Conservation (phyloP, 2,113 vertebrate species). For the Gavia stellata region DNA sequence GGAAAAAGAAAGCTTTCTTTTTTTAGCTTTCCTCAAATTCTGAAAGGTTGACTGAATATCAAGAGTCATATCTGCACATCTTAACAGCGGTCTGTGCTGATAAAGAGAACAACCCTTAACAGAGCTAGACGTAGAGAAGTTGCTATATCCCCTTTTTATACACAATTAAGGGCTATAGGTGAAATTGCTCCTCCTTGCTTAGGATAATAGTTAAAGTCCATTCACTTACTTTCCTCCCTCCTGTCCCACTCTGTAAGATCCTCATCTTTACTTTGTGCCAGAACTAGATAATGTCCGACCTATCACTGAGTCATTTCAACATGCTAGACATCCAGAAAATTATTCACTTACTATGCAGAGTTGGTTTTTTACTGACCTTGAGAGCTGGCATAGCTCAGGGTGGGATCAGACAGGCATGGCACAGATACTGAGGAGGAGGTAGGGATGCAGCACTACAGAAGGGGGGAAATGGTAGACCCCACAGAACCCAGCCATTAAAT, state of each 20-base stretch:
- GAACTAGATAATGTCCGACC: neutral
- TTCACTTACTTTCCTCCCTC: neutral
- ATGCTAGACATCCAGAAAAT: neutral
- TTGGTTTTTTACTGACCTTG: neutral
- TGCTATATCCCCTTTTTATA: neutral
- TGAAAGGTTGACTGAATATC: neutral
- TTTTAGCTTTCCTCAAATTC: neutral
- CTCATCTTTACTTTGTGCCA: neutral
- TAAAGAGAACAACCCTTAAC: neutral
- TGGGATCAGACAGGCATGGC: neutral
- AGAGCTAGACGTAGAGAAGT: neutral
- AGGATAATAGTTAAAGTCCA: neutral
- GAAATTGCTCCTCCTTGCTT: neutral
- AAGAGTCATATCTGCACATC: neutral
- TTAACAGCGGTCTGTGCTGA: neutral
- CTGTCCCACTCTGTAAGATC: neutral
- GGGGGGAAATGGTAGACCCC: accelerated
- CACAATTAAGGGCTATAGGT: neutral
- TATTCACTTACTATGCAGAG: neutral
- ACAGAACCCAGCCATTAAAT: neutral
- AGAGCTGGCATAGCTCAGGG: neutral
- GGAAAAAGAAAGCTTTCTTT: neutral
- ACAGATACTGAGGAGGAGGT: neutral
- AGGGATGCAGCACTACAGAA: neutral
- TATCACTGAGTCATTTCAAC: neutral